Percentiles rank a stretch among this genome's conserved stretches.
Conservation (phyloP, 2,797 vertebrate species). For the Vireo griseus region DNA sequence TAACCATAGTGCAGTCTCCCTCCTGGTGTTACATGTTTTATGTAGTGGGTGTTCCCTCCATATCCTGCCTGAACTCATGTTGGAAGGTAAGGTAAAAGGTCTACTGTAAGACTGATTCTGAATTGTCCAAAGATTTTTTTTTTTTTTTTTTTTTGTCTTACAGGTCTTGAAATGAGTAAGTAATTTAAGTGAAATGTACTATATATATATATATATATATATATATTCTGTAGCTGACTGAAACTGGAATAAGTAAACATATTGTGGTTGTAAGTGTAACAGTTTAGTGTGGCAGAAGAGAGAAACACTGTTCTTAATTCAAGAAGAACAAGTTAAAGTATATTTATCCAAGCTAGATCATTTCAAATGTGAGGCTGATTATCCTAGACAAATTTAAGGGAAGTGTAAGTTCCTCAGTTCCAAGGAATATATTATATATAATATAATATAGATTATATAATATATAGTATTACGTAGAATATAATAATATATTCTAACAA, state of each 20-base stretch:
- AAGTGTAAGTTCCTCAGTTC: background rate
- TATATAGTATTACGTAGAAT: too few relatives aligned
- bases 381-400: background rate
- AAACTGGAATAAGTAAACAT: background rate
- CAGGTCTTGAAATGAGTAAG: background rate
- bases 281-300: background rate
- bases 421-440: background rate
- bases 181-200: background rate
- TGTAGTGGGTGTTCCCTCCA: background rate
- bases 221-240: background rate
- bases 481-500: background rate
- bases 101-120: background rate
- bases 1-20: background rate
- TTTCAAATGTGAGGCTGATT: background rate
- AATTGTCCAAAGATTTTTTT: background rate
- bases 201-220: background rate
- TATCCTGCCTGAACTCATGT: fast-evolving
- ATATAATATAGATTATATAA: too few relatives aligned
- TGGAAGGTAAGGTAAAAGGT: background rate
- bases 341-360: background rate
- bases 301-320: background rate
- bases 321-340: background rate
- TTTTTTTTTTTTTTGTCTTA: background rate
- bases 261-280: background rate
- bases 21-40: background rate